phyloP scores from a whole-genome alignment of 1,140 invertebrate species.

The Episyrphus balteatus region DNA sequence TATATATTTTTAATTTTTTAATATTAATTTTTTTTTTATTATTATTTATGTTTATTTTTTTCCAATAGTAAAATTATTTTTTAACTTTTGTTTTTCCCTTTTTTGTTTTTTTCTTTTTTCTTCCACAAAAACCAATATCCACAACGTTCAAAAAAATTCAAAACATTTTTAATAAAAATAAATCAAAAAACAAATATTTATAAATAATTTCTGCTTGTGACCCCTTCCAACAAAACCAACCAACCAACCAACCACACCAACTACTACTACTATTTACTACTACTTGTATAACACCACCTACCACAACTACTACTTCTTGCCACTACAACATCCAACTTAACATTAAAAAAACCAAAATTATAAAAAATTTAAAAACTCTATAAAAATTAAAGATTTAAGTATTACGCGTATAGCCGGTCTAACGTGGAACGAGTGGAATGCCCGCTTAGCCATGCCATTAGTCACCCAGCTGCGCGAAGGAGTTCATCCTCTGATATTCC shows the following conservation, averaged over 20 bases:
- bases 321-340: slow-evolving; percentile 8
- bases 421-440: slow-evolving; percentile 54
- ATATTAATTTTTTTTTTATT: slow-evolving; percentile 5
- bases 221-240: not conserved
- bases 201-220: not conserved
- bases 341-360: slow-evolving; percentile 3
- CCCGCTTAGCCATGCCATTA: slow-evolving; percentile 44
- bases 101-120: not conserved
- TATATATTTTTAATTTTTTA: not conserved
- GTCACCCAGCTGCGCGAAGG: slow-evolving; percentile 39
- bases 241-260: slow-evolving; percentile 12
- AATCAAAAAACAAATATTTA: not conserved
- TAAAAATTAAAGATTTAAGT: slow-evolving; percentile 53
- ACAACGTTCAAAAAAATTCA: not conserved
- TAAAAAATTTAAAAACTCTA: slow-evolving; percentile 4
- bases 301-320: slow-evolving; percentile 1
- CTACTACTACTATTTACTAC: too few relatives aligned
- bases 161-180: not conserved
- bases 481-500: slow-evolving; percentile 29
- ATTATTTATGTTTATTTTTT: slow-evolving; percentile 2
- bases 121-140: not conserved
- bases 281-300: slow-evolving; percentile 7
- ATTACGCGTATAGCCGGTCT: slow-evolving; percentile 52
- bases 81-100: slow-evolving; percentile 20
- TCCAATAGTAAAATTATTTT: slow-evolving; percentile 1